A percentile compares a stretch with the other conserved stretches of the same genome.
Evolutionary conservation across 2,113 vertebrate species (phyloP).

Genomic region (Chroicocephalus ridibundus): DNA sequence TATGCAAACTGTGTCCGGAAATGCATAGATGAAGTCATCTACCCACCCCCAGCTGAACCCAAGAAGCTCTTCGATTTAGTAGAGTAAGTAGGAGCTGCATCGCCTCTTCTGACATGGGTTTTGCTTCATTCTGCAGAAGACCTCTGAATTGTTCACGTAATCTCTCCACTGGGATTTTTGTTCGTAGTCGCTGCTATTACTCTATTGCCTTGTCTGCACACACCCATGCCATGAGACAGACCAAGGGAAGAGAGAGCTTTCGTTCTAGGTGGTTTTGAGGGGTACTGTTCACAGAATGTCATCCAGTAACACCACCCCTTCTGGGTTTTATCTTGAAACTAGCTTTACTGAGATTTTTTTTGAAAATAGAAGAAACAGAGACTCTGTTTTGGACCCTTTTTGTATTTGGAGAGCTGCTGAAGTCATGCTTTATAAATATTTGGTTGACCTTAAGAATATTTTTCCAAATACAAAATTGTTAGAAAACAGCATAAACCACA

Average conservation of each 20-base stretch:
- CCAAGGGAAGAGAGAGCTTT: background rate
- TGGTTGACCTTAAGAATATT: background rate
- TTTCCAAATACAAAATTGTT: background rate
- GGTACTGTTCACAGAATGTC: background rate
- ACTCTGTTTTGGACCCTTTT: background rate
- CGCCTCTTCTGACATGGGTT: background rate
- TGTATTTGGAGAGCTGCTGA: background rate
- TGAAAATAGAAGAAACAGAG: background rate
- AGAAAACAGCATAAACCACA: background rate
- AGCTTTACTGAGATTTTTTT: background rate
- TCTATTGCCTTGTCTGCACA: background rate
- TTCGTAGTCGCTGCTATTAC: background rate
- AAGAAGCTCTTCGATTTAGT: constrained; percentile 90
- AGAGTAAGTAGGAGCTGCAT: constrained; percentile 80
- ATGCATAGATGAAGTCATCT: constrained; percentile 92
- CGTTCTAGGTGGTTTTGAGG: background rate
- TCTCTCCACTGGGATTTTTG: background rate
- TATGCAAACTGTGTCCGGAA: constrained; percentile 91
- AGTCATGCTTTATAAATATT: background rate
- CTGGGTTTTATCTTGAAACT: background rate
- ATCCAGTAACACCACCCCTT: background rate
- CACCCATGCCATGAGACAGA: background rate
- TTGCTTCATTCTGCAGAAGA: background rate
- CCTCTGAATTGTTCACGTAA: background rate
- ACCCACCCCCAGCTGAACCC: constrained; percentile 89